Evolutionary conservation across 2,113 vertebrate species (phyloP).

Genomic region (Puffinus mauretanicus): DNA sequence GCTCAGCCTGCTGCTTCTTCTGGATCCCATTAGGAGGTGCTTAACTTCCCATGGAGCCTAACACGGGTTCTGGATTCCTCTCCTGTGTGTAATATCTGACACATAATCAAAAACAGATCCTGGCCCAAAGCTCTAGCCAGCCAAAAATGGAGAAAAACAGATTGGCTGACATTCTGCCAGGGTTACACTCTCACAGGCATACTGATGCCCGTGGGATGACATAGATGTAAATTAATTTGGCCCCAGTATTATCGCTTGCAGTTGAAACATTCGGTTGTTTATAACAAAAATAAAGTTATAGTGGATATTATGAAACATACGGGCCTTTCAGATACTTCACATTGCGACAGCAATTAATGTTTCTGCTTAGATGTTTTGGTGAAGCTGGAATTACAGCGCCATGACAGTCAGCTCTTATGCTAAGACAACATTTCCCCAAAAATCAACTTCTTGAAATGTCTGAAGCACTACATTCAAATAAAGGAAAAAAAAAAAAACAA

Average conservation of each 20-base stretch:
- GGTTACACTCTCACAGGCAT: neutral
- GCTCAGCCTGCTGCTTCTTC: slow-evolving; percentile 1
- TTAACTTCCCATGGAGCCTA: slow-evolving; percentile 17
- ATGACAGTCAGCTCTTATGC: neutral
- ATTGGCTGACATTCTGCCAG: neutral
- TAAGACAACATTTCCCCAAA: neutral
- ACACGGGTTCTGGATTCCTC: slow-evolving; percentile 29
- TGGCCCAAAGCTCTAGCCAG: neutral
- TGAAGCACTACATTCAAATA: neutral
- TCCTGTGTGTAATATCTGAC: slow-evolving; percentile 43
- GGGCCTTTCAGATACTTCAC: neutral
- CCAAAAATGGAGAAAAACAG: slow-evolving; percentile 47
- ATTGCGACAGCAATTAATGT: neutral
- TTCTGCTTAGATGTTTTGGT: neutral
- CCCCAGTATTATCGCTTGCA: neutral
- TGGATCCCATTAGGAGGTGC: slow-evolving; percentile 45
- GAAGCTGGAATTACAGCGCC: neutral
- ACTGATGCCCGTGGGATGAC: neutral
- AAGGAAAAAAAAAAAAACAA: neutral
- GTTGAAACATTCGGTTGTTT: neutral
- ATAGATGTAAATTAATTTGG: neutral
- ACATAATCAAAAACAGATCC: slow-evolving; percentile 54
- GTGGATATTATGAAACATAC: neutral
- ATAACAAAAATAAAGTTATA: neutral
- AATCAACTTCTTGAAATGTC: neutral